Evolutionary conservation across 2,797 vertebrate genomes (phyloP), one percentile per base, ranked within the genome.

Genomic region (Monodelphis domestica): DNA sequence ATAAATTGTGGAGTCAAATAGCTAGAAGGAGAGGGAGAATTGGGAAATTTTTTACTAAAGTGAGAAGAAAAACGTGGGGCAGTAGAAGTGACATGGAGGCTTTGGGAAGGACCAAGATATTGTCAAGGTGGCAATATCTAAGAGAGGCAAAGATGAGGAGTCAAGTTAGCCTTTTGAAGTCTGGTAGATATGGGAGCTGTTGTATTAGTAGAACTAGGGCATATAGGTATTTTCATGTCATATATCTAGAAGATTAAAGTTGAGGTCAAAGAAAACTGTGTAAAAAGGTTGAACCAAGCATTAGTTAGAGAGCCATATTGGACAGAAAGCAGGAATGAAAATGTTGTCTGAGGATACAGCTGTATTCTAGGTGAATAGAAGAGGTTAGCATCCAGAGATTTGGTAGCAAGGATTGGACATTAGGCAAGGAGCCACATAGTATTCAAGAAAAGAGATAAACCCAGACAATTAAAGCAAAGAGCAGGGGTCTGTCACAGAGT

Each of bases 61-160:
- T 59, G 89, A 88, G 78, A 96, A 93, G 59, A 95, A 54, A 92
- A 24, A 28, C 59, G 95, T 91, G 91, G 55, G 50, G 50, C 14
- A 59, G 30, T 33, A 59, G 57, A 59, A 59, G 57, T 59, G 57
- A 59, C 12, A 12, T 26, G 59, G 12, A 59, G 12, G 30, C 12
- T 59, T 59, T 30, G 29, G 29, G 29, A 3, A 57, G 29, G 33
- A 14, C 33, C 59, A 63, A n/a, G 63, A 21, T n/a, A 0, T 57
- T 57, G 28, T n/a, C n/a, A 57, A 57, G 29, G 56, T 57, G 29
- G 12, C n/a, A 78, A 10, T 78, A 6, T 78, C 15, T 9, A 24
- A 45, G 30, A 63, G 21, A 63, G 21, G 53, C 54, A 89, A 87
- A 88, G 54, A 78, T 14, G 45, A 90, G 55, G 10, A 90, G 29